These are phyloP conservation scores for Nixonia krombeini DNA, from an alignment of 1,140 invertebrate genomes.

Conservation along the genomic window DNA sequence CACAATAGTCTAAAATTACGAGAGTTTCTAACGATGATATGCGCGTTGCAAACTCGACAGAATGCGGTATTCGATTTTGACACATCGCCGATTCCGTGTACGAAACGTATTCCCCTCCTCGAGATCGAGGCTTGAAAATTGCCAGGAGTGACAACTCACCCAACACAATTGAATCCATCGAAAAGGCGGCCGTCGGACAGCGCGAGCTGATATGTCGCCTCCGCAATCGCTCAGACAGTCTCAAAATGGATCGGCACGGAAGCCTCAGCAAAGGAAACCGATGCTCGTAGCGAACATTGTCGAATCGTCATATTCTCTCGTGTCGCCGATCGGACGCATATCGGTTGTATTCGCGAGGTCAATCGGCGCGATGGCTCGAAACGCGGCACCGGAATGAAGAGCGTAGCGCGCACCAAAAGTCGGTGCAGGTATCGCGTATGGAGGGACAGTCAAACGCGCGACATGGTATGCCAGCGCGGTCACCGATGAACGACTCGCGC, in stretches of 20 bases:
- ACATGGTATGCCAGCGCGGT: slow-evolving; percentile 31
- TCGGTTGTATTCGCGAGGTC: neutral
- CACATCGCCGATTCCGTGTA: no score
- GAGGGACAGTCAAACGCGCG: neutral
- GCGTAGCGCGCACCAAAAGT: neutral
- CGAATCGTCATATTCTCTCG: no score
- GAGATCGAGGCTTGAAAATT: no score
- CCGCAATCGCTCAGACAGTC: slow-evolving; percentile 15
- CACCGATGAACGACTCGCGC: slow-evolving; percentile 63
- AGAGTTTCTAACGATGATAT: no score
- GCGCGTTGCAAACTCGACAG: no score
- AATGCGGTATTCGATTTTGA: no score
- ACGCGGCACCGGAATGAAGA: neutral
- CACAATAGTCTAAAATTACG: no score
- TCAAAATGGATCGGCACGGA: slow-evolving; percentile 21
- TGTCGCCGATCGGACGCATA: no score
- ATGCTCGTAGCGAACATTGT: no score
- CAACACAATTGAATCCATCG: slow-evolving; percentile 66
- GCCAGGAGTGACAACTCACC: slow-evolving; percentile 60
- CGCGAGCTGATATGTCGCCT: slow-evolving; percentile 23
- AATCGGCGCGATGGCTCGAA: neutral
- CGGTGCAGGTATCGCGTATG: neutral
- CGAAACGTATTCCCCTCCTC: no score
- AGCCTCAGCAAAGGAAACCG: neutral
- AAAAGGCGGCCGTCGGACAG: slow-evolving; percentile 52